These are phyloP conservation scores for Leucoraja erinaceus DNA, from an alignment of 2,113 vertebrate species.

Conservation along the genomic window DNA sequence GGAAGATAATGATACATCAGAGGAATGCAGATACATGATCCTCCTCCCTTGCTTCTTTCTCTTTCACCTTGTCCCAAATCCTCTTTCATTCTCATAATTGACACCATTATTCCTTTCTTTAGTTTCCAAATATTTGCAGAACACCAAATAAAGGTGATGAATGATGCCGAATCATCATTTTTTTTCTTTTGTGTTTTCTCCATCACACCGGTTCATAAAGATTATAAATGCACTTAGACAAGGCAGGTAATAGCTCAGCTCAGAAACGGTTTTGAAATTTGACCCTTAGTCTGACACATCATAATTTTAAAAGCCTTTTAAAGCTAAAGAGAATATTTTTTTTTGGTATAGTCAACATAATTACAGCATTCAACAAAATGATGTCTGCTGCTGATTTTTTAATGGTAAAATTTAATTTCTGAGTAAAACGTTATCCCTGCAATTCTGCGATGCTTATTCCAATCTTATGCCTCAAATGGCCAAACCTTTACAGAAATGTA, in stretches of 20 bases:
- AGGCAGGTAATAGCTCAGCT: neutral
- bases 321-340: neutral
- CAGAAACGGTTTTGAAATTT: neutral
- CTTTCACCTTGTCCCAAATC: neutral
- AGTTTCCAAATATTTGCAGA: neutral
- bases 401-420: neutral
- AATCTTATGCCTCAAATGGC: neutral
- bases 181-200: neutral
- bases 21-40: too few relatives aligned
- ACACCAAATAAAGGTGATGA: neutral
- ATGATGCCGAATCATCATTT: neutral
- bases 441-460: neutral
- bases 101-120: neutral
- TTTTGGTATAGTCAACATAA: neutral
- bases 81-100: neutral
- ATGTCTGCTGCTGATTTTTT: neutral
- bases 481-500: neutral
- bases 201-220: neutral
- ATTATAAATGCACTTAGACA: too few relatives aligned
- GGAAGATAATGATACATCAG: neutral
- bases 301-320: conserved; percentile 5
- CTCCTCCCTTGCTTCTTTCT: neutral
- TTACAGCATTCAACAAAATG: neutral
- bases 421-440: neutral
- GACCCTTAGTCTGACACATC: neutral